These are phyloP conservation scores for Calidris pugnax DNA, from an alignment of 2,113 vertebrate genomes.

Conservation along the genomic window DNA sequence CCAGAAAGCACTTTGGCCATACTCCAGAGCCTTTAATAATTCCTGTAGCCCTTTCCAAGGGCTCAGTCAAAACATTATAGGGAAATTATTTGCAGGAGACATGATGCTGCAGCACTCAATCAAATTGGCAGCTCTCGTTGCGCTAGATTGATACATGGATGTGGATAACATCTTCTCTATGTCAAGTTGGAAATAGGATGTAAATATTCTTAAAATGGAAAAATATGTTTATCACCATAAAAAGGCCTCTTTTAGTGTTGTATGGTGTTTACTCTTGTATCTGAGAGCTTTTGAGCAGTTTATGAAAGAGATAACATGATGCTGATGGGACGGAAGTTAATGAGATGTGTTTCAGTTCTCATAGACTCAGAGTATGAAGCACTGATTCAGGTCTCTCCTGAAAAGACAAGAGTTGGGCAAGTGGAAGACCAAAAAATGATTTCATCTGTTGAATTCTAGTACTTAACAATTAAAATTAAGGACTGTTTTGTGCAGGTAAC, in stretches of 20 bases:
- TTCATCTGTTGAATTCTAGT: background rate
- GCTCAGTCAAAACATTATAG: background rate
- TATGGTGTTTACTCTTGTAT: background rate
- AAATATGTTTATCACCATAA: background rate
- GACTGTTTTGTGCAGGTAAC: background rate
- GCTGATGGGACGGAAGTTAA: background rate
- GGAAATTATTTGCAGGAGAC: background rate
- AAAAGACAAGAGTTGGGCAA: background rate
- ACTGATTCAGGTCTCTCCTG: background rate
- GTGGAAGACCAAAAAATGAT: background rate
- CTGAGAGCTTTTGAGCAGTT: background rate
- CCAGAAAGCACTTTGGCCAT: background rate
- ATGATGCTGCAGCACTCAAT: background rate
- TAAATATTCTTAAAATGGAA: slow-evolving; percentile 1
- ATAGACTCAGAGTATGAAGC: background rate
- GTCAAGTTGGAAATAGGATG: background rate
- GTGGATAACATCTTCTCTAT: background rate
- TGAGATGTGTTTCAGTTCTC: background rate
- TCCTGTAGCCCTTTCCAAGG: background rate
- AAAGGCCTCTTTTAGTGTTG: background rate
- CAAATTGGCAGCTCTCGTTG: background rate
- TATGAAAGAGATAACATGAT: background rate
- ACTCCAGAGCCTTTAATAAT: background rate
- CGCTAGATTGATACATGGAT: background rate
- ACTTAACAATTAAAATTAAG: background rate